phyloP scores from a whole-genome alignment of 2,113 vertebrate genomes.

The Perccottus glenii region DNA sequence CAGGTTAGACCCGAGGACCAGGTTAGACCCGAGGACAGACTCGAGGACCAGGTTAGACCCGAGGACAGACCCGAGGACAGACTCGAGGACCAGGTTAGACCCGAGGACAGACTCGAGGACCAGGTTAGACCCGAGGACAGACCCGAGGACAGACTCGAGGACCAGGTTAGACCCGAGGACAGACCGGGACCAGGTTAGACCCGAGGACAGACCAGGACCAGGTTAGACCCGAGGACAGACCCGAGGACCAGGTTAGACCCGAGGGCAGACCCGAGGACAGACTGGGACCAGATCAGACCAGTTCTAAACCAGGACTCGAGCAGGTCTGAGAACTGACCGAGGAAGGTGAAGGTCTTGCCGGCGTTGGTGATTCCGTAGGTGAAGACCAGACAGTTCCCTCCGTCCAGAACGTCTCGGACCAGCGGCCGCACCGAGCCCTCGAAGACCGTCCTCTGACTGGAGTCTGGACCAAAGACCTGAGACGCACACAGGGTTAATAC shows the following conservation, averaged over 20 bases:
- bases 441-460: constrained; percentile 90
- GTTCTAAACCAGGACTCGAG: background rate
- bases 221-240: background rate
- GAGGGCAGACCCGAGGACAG: background rate
- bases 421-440: constrained; percentile 84
- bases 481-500: background rate
- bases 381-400: constrained; percentile 90
- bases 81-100: too few relatives aligned
- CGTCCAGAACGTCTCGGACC: constrained; percentile 86
- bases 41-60: too few relatives aligned
- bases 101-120: background rate
- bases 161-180: too few relatives aligned
- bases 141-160: background rate
- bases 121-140: constrained; percentile 74
- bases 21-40: too few relatives aligned
- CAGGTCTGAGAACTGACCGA: constrained; percentile 77
- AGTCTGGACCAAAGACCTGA: constrained; percentile 91
- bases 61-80: too few relatives aligned
- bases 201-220: constrained; percentile 61
- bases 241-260: background rate
- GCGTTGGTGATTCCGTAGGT: constrained; percentile 95
- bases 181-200: constrained; percentile 52
- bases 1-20: too few relatives aligned
- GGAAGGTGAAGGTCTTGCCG: constrained; percentile 95
- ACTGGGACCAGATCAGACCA: background rate